Base-by-base conservation (phyloP, 2,797 vertebrate genomes). In the Australoheros facetus region DNA sequence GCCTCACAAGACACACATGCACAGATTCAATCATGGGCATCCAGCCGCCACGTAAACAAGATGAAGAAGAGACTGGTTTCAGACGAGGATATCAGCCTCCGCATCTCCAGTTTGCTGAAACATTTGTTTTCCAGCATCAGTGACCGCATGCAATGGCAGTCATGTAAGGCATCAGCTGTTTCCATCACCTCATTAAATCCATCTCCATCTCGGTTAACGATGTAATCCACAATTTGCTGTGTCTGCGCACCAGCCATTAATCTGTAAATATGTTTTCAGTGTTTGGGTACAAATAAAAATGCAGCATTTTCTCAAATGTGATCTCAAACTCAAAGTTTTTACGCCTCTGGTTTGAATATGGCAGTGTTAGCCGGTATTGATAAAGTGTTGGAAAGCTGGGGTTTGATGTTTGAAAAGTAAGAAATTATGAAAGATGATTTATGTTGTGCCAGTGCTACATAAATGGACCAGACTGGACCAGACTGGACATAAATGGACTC, bases 1-100 rank as follows among this genome's bases (percentile, higher is more conserved):
- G 83, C 76, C 73, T 89, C 91, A 89, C 83, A 84, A 90, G 88
- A 91, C 69, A 56, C 79, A 75, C 70, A 79, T 3, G n/a, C 71
- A 51, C 73, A 77, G 19, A 82, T 86, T 88, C 70, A 87, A 84
- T 90, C 81, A 81, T 10, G 81, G 81, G 75, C 82, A 78, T 72
- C 88, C 42, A 88, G 70, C 73, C 12, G 42, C 30, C 85, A 75
- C 37, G 79, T 75, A 86, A 91, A 88, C 77, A 83, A 80, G 76
- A 78, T 73, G 64, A 69, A 51, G 71, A 66, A 71, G 37, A 73
- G 58, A 51, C 57, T n/a, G 66, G 70, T 77, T 30, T 57, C 62
- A 58, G 78, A 80, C 23, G 30, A 37, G 74, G 45, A 66, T 62
- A 30, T 82, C 71, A 75, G 55, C 56, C 26, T 60, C 66, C 59